Percentiles rank a stretch among this genome's conserved stretches.
These are phyloP conservation scores for Neoarius graeffei DNA, from an alignment of 2,113 vertebrate genomes.

Conservation along the genomic window DNA sequence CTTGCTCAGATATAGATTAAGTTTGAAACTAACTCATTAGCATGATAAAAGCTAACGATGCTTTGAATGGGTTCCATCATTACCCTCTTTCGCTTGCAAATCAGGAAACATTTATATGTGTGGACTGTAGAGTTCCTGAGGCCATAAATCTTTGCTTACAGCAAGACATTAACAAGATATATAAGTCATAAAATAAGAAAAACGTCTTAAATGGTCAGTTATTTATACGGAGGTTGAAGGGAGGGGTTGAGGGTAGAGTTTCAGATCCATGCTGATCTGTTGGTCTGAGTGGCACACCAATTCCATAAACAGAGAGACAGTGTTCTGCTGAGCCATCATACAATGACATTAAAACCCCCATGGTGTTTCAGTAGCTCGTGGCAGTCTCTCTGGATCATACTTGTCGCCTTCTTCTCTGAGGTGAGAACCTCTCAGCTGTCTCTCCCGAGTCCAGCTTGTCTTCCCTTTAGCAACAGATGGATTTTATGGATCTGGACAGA, in stretches of 20 bases:
- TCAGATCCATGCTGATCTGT: slow-evolving; percentile 64
- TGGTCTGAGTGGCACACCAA: slow-evolving; percentile 65
- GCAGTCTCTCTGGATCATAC: slow-evolving; percentile 41
- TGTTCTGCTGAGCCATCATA: slow-evolving; percentile 59
- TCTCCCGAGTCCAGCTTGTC: slow-evolving; percentile 15
- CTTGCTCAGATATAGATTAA: not conserved
- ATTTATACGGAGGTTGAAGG: slow-evolving; percentile 47
- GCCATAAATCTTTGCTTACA: slow-evolving; percentile 24
- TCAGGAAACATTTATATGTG: not conserved
- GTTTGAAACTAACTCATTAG: not conserved
- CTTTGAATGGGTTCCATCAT: not conserved
- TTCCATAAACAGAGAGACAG: slow-evolving; percentile 69
- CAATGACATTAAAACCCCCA: slow-evolving; percentile 54
- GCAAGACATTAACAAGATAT: slow-evolving; percentile 26
- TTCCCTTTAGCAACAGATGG: slow-evolving; percentile 24
- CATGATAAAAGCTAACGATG: not conserved
- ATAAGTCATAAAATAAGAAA: slow-evolving; percentile 47
- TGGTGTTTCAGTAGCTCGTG: slow-evolving; percentile 36
- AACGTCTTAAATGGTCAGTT: slow-evolving; percentile 47
- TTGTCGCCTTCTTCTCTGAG: slow-evolving; percentile 54
- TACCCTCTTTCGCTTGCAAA: too few relatives aligned
- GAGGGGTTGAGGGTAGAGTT: slow-evolving; percentile 54
- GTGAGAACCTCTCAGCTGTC: slow-evolving; percentile 59
- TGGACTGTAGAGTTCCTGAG: not conserved
- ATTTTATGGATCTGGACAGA: slow-evolving; percentile 34